Evolutionary conservation across 2,797 vertebrate species (phyloP).

Genomic region (Danio kyathit): DNA sequence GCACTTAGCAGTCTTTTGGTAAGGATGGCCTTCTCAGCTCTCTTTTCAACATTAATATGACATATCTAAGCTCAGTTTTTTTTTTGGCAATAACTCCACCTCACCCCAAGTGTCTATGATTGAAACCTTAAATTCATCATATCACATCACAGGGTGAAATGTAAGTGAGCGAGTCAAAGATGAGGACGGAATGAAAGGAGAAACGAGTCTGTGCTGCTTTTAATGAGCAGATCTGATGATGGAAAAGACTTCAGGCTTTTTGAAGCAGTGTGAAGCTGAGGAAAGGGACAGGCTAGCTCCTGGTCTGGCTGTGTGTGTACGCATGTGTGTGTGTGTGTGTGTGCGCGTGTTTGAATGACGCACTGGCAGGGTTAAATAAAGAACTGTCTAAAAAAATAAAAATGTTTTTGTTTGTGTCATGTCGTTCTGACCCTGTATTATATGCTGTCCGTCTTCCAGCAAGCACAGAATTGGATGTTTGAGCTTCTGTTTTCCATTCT

Average conservation of each 20-base stretch:
- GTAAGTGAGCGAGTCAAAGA: conserved; percentile 60
- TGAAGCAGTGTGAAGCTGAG: conserved; percentile 49
- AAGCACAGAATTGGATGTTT: conserved; percentile 10
- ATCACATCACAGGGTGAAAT: conserved; percentile 57
- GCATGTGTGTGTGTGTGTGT: no score
- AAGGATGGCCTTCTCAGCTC: conserved; percentile 19
- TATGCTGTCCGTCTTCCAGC: not conserved
- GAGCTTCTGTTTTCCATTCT: not conserved
- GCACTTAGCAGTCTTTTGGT: conserved; percentile 33
- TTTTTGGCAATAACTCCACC: conserved; percentile 7
- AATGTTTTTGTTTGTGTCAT: conserved; percentile 1
- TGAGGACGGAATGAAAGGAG: conserved; percentile 57
- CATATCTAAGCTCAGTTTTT: conserved; percentile 32
- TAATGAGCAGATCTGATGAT: conserved; percentile 65
- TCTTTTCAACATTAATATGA: conserved; percentile 52
- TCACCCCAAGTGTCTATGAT: conserved; percentile 23
- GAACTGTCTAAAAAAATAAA: not conserved
- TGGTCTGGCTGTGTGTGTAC: not conserved
- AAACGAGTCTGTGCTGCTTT: conserved; percentile 55
- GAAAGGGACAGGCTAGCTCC: conserved; percentile 9
- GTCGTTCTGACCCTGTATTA: not conserved
- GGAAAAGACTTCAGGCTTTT: conserved; percentile 55
- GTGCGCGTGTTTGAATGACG: not conserved
- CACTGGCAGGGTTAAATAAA: not conserved
- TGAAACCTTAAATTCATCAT: conserved; percentile 57